Evolutionary conservation across 2,113 vertebrate species (phyloP).

Genomic region (Amia ocellicauda): DNA sequence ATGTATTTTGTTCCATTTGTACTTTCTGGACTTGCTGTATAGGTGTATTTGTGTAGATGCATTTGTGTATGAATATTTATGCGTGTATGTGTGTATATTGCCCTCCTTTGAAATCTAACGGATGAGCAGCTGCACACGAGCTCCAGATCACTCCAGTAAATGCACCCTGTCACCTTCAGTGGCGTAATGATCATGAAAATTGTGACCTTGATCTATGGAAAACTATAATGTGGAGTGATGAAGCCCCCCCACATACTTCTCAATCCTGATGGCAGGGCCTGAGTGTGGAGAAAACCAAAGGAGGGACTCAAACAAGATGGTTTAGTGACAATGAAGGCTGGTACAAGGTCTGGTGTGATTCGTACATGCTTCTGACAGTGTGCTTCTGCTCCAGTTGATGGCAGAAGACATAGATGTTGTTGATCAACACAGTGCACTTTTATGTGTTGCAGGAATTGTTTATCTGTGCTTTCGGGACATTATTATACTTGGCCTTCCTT

Average conservation of each 20-base stretch:
- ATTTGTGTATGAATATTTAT: constrained; percentile 9
- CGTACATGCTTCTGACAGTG: constrained; percentile 46
- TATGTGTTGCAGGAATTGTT: constrained; percentile 27
- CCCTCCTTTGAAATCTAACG: constrained; percentile 51
- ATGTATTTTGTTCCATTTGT: not conserved
- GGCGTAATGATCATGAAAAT: constrained; percentile 68
- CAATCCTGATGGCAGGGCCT: constrained; percentile 17
- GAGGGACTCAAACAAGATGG: constrained; percentile 57
- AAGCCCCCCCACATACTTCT: constrained; percentile 56
- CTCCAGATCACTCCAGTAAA: constrained; percentile 65
- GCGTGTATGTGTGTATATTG: constrained; percentile 42
- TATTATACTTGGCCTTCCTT: constrained; percentile 42
- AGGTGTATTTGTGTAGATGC: constrained; percentile 26
- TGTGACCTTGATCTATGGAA: constrained; percentile 69
- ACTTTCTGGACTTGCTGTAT: constrained; percentile 31
- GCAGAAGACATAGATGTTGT: constrained; percentile 44
- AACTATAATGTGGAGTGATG: constrained; percentile 62
- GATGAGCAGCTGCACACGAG: constrained; percentile 60
- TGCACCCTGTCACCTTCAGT: constrained; percentile 68
- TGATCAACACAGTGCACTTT: too few species aligned
- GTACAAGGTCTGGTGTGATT: constrained; percentile 58
- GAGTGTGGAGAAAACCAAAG: constrained; percentile 41
- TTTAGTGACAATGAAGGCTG: constrained; percentile 61
- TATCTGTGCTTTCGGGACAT: constrained; percentile 32
- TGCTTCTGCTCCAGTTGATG: constrained; percentile 52